Percentiles rank a stretch among this genome's conserved stretches.
Evolutionary conservation across 2,113 vertebrate genomes (phyloP).

Genomic region (Egretta garzetta): DNA sequence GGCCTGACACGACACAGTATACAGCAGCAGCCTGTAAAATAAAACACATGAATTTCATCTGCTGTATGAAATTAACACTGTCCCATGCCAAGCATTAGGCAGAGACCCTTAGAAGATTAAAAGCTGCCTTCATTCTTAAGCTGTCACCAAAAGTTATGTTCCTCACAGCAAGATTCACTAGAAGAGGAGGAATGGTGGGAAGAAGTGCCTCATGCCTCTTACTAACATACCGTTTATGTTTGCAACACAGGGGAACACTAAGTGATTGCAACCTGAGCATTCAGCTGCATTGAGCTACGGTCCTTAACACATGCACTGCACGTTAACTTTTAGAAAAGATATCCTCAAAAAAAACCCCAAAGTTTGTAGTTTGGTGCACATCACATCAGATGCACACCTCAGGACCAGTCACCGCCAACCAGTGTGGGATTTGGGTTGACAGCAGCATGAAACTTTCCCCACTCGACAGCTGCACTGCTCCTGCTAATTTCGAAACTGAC

Average conservation of each 20-base stretch:
- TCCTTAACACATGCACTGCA: rapidly evolving
- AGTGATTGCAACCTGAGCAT: background rate
- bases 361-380: background rate
- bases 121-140: background rate
- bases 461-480: background rate
- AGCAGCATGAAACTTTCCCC: background rate
- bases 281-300: background rate
- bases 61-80: background rate
- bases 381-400: background rate
- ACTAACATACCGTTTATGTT: rapidly evolving
- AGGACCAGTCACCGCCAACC: background rate
- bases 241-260: rapidly evolving
- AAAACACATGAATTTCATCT: rapidly evolving
- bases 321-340: rapidly evolving
- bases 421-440: background rate
- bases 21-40: background rate
- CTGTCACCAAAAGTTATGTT: background rate
- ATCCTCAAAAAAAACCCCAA: background rate
- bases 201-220: background rate
- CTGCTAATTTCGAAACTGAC: constrained; percentile 12
- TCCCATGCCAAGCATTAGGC: background rate
- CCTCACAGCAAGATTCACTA: background rate
- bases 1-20: background rate
- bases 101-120: background rate
- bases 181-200: background rate